Percentiles rank a stretch among this genome's conserved stretches.
These are phyloP conservation scores for Lasaia peninsularis DNA, from an alignment of 1,140 invertebrate genomes.

Conservation along the genomic window DNA sequence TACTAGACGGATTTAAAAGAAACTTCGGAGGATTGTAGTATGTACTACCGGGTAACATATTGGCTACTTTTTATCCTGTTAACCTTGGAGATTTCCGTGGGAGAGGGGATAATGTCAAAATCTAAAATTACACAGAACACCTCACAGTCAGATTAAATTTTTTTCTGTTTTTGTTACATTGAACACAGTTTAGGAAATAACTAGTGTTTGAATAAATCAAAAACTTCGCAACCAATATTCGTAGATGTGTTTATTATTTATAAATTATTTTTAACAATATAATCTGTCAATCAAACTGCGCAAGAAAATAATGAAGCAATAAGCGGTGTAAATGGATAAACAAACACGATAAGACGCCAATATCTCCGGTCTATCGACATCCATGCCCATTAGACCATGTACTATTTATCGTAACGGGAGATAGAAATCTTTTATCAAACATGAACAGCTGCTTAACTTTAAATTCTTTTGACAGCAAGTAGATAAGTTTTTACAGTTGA, in stretches of 20 bases:
- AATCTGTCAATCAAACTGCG: constrained; percentile 6
- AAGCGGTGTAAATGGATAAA: constrained; percentile 28
- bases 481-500: no score
- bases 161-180: no score
- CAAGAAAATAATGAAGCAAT: constrained; percentile 27
- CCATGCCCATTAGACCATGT: constrained; percentile 10
- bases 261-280: background rate
- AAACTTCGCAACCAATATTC: no score
- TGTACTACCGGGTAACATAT: no score
- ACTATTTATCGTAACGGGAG: constrained; percentile 5
- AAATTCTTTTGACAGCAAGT: background rate
- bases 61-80: no score
- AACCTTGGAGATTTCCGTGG: no score
- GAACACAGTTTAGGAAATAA: no score
- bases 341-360: constrained; percentile 30
- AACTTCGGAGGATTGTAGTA: no score
- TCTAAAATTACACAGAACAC: no score
- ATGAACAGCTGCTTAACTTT: background rate
- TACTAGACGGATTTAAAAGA: no score
- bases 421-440: constrained; percentile 4
- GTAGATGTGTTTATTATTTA: background rate
- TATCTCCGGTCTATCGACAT: constrained; percentile 19
- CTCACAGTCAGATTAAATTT: no score
- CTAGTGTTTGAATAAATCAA: background rate
- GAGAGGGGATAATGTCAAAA: no score